Percentiles rank a stretch among this genome's conserved stretches.
Evolutionary conservation across 2,797 vertebrate species (phyloP).

Genomic region (Gymnocypris eckloni): DNA sequence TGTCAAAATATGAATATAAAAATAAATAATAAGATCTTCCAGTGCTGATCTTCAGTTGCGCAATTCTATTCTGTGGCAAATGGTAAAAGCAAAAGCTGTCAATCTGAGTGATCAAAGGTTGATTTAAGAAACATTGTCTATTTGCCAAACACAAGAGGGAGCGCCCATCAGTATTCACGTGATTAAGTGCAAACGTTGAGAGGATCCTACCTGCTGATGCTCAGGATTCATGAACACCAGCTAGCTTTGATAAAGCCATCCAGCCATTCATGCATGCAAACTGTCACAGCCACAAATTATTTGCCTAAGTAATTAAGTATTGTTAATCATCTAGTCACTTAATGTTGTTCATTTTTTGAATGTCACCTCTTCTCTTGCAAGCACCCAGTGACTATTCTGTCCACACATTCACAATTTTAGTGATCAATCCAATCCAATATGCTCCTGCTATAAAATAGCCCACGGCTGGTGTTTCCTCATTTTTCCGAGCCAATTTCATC

Average conservation of each 20-base stretch:
- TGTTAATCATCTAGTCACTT: conserved; percentile 11
- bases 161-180: conserved; percentile 50
- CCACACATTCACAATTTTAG: background rate
- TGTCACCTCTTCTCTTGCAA: background rate
- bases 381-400: background rate
- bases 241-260: background rate
- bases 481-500: background rate
- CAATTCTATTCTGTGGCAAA: background rate
- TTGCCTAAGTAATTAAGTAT: background rate
- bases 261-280: conserved; percentile 1
- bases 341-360: conserved; percentile 3
- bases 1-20: too few relatives aligned
- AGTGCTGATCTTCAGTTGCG: background rate
- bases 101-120: conserved; percentile 35
- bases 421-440: background rate
- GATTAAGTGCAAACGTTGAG: conserved; percentile 62
- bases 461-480: background rate
- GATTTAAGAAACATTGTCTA: conserved; percentile 45
- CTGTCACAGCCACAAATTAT: background rate
- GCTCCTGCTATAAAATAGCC: background rate
- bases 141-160: conserved; percentile 53
- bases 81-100: background rate
- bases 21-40: too few relatives aligned
- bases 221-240: conserved; percentile 23
- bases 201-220: conserved; percentile 11